Evolutionary conservation across 2,113 vertebrate species (phyloP).

Genomic region (Nymphicus hollandicus): DNA sequence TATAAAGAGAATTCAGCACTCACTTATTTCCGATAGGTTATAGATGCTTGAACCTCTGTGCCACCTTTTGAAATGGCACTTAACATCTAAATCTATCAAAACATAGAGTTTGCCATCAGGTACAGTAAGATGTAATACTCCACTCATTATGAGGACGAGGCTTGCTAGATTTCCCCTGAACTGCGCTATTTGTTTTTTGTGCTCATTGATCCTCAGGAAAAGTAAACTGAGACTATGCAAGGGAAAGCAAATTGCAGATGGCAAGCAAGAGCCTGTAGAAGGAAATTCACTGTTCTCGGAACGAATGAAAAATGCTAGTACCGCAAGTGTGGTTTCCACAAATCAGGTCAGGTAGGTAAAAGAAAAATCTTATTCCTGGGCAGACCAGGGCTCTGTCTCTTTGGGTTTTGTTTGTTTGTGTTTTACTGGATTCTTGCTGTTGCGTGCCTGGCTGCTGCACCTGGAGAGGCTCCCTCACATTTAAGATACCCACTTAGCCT

Average conservation of each 20-base stretch:
- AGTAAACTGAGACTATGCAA: not conserved
- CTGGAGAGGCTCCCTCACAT: not conserved
- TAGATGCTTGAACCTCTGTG: not conserved
- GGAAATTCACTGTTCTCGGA: not conserved
- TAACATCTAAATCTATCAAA: not conserved
- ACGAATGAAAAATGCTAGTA: not conserved
- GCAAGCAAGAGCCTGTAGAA: not conserved
- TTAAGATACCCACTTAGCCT: slow-evolving; percentile 17
- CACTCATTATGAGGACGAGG: not conserved
- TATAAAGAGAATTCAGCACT: not conserved
- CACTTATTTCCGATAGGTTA: not conserved
- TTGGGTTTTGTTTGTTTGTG: not conserved
- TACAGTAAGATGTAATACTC: not conserved
- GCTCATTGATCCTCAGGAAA: not conserved
- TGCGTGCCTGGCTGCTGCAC: not conserved
- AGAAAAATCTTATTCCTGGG: not conserved
- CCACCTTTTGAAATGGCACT: not conserved
- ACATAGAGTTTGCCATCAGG: not conserved
- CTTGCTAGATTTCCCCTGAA: not conserved
- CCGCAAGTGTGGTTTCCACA: not conserved
- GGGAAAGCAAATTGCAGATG: not conserved
- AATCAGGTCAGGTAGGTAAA: not conserved
- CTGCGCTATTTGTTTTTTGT: not conserved
- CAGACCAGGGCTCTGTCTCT: not conserved
- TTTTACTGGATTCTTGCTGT: not conserved